These are phyloP conservation scores for Atherinomorus stipes DNA, from an alignment of 2,113 vertebrate species.

Conservation along the genomic window DNA sequence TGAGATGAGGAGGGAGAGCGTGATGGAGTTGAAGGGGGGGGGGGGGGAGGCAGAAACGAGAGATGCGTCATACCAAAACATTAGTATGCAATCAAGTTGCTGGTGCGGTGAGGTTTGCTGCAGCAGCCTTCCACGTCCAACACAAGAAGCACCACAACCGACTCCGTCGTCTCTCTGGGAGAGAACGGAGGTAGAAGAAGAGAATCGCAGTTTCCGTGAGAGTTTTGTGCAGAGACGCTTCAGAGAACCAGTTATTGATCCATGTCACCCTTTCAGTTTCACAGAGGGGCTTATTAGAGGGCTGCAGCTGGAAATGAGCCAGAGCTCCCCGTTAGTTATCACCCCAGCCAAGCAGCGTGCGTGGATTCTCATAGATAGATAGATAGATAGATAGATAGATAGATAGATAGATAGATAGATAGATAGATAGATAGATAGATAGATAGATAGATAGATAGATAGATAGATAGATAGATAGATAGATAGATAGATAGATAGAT, in stretches of 20 bases:
- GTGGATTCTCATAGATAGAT: too few relatives aligned
- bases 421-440: not conserved
- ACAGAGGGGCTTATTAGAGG: constrained; percentile 54
- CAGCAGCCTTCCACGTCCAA: constrained; percentile 51
- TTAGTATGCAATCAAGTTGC: constrained; percentile 73
- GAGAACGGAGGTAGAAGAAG: constrained; percentile 19
- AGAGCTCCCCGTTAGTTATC: too few relatives aligned
- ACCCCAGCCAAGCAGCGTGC: too few relatives aligned
- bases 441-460: constrained; percentile 12
- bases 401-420: not conserved
- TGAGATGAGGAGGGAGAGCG: constrained; percentile 19
- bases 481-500: constrained; percentile 32
- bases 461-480: constrained; percentile 25
- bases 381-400: not conserved
- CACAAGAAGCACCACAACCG: constrained; percentile 23
- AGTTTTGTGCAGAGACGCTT: constrained; percentile 36
- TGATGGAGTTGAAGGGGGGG: constrained; percentile 15
- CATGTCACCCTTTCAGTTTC: constrained; percentile 38
- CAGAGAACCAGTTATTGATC: constrained; percentile 61
- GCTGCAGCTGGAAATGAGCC: constrained; percentile 49
- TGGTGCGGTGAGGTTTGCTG: constrained; percentile 58
- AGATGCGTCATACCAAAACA: constrained; percentile 67
- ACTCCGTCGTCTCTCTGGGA: constrained; percentile 44
- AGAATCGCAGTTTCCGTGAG: constrained; percentile 43
- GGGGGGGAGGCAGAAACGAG: constrained; percentile 29